phyloP scores from a whole-genome alignment of 2,113 vertebrate genomes.

The Nerophis lumbriciformis region DNA sequence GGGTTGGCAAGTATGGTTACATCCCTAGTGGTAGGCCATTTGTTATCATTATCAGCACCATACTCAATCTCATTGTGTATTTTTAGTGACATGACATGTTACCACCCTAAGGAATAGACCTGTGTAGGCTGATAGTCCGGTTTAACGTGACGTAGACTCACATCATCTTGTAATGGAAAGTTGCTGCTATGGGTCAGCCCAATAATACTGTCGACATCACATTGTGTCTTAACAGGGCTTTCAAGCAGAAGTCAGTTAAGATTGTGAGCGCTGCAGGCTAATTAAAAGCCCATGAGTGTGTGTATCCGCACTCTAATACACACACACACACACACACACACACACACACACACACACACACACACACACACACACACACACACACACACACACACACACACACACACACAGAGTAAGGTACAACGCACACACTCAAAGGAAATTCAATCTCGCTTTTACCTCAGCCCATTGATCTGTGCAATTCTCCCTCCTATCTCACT shows the following conservation, averaged over 20 bases:
- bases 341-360: too few species aligned
- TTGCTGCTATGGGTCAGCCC: conserved; percentile 23
- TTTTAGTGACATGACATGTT: conserved; percentile 41
- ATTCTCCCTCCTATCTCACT: conserved; percentile 33
- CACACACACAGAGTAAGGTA: conserved; percentile 9
- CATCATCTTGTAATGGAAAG: conserved; percentile 32
- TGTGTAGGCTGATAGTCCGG: conserved; percentile 45
- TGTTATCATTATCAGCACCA: neutral
- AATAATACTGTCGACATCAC: conserved; percentile 32
- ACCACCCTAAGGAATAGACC: conserved; percentile 38
- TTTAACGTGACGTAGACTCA: conserved; percentile 41
- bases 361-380: too few species aligned
- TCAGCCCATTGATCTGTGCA: conserved; percentile 42
- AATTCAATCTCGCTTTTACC: conserved; percentile 50
- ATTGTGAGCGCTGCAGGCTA: conserved; percentile 22
- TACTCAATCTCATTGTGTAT: conserved; percentile 27
- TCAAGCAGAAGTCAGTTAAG: conserved; percentile 28
- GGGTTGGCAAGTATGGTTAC: too few species aligned
- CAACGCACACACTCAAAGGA: conserved; percentile 31
- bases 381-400: too few species aligned
- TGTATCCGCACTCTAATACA: conserved; percentile 17
- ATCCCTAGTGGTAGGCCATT: neutral
- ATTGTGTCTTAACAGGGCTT: conserved; percentile 21
- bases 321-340: conserved; percentile 13
- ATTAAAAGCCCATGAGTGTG: conserved; percentile 21